Conservation (phyloP, 2,113 vertebrate genomes). For the Campylomormyrus tamandua region DNA sequence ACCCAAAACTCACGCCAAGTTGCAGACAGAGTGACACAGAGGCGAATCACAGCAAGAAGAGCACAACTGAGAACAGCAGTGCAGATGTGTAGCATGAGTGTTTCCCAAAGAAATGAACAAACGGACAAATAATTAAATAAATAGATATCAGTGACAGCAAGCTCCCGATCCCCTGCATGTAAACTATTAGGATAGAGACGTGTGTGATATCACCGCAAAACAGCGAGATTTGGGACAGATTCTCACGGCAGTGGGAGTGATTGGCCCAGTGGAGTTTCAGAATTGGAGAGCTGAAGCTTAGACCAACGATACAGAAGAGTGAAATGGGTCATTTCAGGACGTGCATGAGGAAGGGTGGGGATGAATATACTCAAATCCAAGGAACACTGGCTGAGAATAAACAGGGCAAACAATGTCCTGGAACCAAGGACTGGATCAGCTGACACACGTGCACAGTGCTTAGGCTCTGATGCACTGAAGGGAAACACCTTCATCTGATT, state of each 20-base stretch:
- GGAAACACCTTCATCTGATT: background rate
- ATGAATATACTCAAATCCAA: constrained; percentile 10
- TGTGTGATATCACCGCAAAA: background rate
- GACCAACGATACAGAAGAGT: background rate
- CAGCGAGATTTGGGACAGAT: background rate
- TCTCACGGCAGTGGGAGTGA: background rate
- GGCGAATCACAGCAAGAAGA: background rate
- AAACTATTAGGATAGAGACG: background rate
- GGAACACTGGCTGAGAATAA: background rate
- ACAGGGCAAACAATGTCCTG: background rate
- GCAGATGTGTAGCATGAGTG: background rate
- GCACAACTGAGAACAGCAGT: background rate
- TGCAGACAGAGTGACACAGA: background rate
- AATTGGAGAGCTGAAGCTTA: background rate
- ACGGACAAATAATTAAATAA: background rate
- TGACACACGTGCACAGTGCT: background rate
- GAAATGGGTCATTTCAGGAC: background rate
- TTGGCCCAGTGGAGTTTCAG: background rate
- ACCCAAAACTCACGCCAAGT: background rate
- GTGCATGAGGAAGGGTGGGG: background rate
- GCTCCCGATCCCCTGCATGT: background rate
- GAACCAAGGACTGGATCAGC: background rate
- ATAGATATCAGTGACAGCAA: background rate
- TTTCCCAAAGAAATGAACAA: background rate
- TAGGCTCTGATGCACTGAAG: background rate